A percentile compares a stretch with the other conserved stretches of the same genome.
These are phyloP conservation scores for Beroe ovata DNA, from an alignment of 37 sponge, comb jelly and placozoan genomes.

Conservation along the genomic window DNA sequence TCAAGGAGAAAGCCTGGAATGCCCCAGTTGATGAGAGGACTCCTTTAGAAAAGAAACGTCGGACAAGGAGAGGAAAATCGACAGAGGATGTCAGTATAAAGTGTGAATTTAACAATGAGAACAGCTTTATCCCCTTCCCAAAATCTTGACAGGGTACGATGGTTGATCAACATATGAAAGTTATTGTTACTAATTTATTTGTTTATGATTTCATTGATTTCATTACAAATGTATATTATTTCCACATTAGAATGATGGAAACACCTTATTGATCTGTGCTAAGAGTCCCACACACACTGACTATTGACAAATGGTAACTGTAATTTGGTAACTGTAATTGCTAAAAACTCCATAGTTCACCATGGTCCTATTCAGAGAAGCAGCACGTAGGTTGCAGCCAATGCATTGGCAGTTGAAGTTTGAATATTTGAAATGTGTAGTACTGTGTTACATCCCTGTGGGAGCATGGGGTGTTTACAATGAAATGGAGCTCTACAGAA, in stretches of 20 bases:
- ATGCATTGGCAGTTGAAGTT: slow-evolving; percentile 40
- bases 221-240: too few species aligned
- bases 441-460: slow-evolving; percentile 35
- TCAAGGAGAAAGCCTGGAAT: background rate
- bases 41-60: background rate
- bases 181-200: too few species aligned
- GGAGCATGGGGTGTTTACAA: slow-evolving; percentile 51
- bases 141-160: too few species aligned
- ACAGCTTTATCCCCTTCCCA: slow-evolving; percentile 7
- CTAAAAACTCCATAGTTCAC: background rate
- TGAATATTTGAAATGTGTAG: background rate
- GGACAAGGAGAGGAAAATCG: background rate
- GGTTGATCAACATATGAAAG: too few species aligned
- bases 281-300: too few species aligned
- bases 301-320: too few species aligned
- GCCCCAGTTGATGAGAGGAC: slow-evolving; percentile 26
- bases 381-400: background rate
- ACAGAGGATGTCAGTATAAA: background rate
- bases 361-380: background rate
- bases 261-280: too few species aligned
- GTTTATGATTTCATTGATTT: too few species aligned
- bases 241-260: too few species aligned
- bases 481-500: slow-evolving; percentile 42
- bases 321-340: too few species aligned
- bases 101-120: background rate